phyloP scores from a whole-genome alignment of 1,140 invertebrate genomes.

The Zaprionus camerounensis region DNA sequence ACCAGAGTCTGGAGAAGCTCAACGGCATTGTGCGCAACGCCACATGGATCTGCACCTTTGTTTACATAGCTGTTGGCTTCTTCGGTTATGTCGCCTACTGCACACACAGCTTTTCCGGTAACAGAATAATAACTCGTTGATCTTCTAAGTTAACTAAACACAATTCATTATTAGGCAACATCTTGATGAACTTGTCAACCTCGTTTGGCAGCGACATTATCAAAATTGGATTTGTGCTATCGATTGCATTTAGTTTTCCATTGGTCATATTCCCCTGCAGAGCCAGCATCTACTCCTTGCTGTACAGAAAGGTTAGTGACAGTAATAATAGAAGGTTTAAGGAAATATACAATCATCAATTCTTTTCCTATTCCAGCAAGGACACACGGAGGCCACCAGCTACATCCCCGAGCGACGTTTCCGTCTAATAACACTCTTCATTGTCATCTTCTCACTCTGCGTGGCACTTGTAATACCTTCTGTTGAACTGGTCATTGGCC shows the following conservation, averaged over 20 bases:
- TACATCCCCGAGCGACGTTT: slow-evolving; percentile 92
- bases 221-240: slow-evolving; percentile 97
- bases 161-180: slow-evolving; percentile 89
- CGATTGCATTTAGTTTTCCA: slow-evolving; percentile 97
- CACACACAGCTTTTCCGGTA: slow-evolving; percentile 91
- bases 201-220: slow-evolving; percentile 93
- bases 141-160: not conserved
- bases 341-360: not conserved
- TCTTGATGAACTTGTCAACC: slow-evolving; percentile 93
- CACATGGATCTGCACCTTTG: slow-evolving; percentile 95
- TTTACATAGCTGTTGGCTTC: slow-evolving; percentile 94
- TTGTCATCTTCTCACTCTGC: slow-evolving; percentile 90
- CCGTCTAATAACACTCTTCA: slow-evolving; percentile 90
- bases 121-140: slow-evolving; percentile 75
- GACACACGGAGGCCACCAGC: slow-evolving; percentile 77
- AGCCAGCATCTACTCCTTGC: slow-evolving; percentile 95
- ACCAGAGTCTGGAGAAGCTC: slow-evolving; percentile 94
- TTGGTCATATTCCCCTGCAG: slow-evolving; percentile 98
- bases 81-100: slow-evolving; percentile 98
- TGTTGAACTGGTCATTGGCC: slow-evolving; percentile 96
- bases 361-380: slow-evolving; percentile 61
- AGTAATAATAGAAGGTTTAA: not conserved
- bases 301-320: slow-evolving; percentile 91
- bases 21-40: slow-evolving; percentile 94
- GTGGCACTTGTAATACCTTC: slow-evolving; percentile 92